Conservation (phyloP, 2,888 invertebrate genomes). For the Thelaira solivaga region DNA sequence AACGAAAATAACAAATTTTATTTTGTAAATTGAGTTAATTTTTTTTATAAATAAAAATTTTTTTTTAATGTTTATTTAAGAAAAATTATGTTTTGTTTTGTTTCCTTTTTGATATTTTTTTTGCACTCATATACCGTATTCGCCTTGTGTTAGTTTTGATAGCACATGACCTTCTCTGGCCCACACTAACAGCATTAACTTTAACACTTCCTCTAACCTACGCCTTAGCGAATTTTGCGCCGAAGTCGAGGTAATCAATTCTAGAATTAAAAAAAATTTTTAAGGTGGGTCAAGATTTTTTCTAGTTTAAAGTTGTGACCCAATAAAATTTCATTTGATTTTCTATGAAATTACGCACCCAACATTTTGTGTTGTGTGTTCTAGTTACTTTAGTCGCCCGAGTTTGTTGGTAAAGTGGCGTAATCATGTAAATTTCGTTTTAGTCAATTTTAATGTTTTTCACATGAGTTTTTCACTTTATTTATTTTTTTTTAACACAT, state of each 20-base stretch:
- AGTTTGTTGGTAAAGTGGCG: constrained; percentile 5
- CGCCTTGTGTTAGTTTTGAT: constrained; percentile 81
- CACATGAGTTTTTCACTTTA: not conserved
- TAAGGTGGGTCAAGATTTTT: constrained; percentile 59
- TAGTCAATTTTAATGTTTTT: constrained; percentile 23
- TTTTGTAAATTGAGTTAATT: not conserved
- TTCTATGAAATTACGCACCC: constrained; percentile 49
- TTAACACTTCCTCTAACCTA: constrained; percentile 87
- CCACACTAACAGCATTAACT: constrained; percentile 90
- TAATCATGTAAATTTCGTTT: constrained; percentile 47
- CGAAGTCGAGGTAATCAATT: constrained; percentile 72
- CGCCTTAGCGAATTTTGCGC: constrained; percentile 79
- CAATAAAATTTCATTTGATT: constrained; percentile 1
- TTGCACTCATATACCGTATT: constrained; percentile 77
- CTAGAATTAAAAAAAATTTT: constrained; percentile 66
- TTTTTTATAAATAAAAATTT: not conserved
- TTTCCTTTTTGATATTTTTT: too few species aligned
- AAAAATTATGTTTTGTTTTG: not conserved
- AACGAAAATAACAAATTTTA: not conserved
- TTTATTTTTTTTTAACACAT: not conserved
- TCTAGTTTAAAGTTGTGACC: constrained; percentile 16
- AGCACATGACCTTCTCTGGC: constrained; percentile 86
- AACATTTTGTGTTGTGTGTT: constrained; percentile 46
- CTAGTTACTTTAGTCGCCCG: not conserved
- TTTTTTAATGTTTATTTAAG: too few species aligned